These are phyloP conservation scores for Strongylocentrotus purpuratus DNA, from an alignment of 35 echinoderm and acorn worm species.

Conservation along the genomic window DNA sequence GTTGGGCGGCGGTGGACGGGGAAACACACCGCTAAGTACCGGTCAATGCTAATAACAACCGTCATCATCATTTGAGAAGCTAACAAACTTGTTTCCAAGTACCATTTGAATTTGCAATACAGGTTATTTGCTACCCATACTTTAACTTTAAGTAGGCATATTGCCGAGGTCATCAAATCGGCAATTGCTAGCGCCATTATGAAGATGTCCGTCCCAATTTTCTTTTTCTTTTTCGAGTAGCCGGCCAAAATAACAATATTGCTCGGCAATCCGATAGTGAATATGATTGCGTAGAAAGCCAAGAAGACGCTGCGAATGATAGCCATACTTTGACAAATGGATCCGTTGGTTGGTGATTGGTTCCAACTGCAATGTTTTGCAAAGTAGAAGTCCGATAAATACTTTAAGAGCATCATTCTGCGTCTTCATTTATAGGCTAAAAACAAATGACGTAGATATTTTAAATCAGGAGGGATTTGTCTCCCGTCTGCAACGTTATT, in stretches of 20 bases:
- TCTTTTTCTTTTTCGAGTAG: conserved; percentile 19
- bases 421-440: too few relatives aligned
- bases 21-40: conserved; percentile 59
- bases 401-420: too few relatives aligned
- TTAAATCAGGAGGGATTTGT: too few relatives aligned
- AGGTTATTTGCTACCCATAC: not conserved
- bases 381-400: too few relatives aligned
- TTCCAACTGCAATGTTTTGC: too few relatives aligned
- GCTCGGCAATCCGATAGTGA: conserved; percentile 28
- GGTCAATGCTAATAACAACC: conserved; percentile 49
- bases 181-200: conserved; percentile 52
- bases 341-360: too few relatives aligned
- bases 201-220: conserved; percentile 58
- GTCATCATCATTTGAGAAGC: conserved; percentile 47
- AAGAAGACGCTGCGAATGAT: not conserved
- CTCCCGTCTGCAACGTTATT: too few relatives aligned
- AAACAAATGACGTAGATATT: too few relatives aligned
- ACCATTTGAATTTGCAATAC: conserved; percentile 33
- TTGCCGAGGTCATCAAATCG: conserved; percentile 41
- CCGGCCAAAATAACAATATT: conserved; percentile 53
- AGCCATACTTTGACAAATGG: not conserved
- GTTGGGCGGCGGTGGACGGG: conserved; percentile 51
- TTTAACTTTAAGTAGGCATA: conserved; percentile 12
- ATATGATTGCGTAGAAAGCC: conserved; percentile 13
- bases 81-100: not conserved